Conservation (phyloP, 2,888 invertebrate species). For the Petrolisthes manimaculis region DNA sequence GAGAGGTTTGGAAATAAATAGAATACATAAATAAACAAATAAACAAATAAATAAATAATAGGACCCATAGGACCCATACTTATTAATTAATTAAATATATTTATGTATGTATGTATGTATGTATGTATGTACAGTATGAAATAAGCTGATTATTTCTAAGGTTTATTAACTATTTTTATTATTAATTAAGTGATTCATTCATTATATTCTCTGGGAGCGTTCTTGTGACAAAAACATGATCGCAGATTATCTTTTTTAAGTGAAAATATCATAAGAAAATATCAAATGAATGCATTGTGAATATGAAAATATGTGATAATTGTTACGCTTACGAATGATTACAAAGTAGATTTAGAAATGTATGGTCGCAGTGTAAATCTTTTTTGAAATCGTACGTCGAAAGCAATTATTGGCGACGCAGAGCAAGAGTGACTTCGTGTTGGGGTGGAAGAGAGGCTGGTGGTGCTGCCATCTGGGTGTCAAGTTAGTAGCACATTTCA, state of each 20-base stretch:
- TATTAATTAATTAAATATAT: too few species aligned
- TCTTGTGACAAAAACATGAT: background rate
- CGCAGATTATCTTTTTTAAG: background rate
- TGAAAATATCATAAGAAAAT: constrained; percentile 31
- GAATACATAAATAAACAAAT: too few species aligned
- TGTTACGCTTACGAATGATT: constrained; percentile 50
- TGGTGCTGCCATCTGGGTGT: too few species aligned
- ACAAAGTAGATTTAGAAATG: constrained; percentile 48
- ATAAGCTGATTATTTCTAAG: too few species aligned
- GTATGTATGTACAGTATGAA: background rate
- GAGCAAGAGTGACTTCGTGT: background rate
- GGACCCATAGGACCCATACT: too few species aligned
- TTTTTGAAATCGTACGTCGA: constrained; percentile 21
- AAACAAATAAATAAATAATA: too few species aligned
- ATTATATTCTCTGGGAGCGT: background rate
- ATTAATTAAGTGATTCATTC: background rate
- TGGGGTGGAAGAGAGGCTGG: background rate
- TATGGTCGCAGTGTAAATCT: constrained; percentile 32
- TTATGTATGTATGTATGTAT: background rate
- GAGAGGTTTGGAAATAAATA: too few species aligned
- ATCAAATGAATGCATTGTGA: constrained; percentile 36
- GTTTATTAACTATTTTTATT: background rate
- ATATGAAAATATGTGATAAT: constrained; percentile 44
- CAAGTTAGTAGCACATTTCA: too few species aligned
- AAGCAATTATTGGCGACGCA: background rate